These are phyloP conservation scores for Lissonota sp. DNA, from an alignment of 2,888 invertebrate species.

Conservation along the genomic window DNA sequence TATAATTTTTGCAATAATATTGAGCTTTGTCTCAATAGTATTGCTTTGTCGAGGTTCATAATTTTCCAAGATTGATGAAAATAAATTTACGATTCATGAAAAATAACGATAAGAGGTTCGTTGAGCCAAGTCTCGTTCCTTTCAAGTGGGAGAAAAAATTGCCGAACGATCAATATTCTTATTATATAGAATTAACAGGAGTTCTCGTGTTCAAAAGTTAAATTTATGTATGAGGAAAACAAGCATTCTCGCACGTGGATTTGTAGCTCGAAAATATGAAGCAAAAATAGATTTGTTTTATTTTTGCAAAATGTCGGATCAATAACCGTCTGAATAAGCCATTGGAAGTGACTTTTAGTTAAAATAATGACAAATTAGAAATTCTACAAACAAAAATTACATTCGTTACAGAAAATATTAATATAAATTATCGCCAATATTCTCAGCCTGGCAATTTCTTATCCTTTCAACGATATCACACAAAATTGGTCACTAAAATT, in stretches of 20 bases:
- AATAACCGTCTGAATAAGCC: not conserved
- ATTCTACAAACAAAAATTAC: not conserved
- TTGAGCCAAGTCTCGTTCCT: slow-evolving; percentile 23
- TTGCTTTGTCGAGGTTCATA: too few species aligned
- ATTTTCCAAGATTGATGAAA: too few species aligned
- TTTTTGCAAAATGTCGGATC: slow-evolving; percentile 3
- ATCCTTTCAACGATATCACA: too few species aligned
- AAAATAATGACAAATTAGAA: not conserved
- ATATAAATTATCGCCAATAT: not conserved
- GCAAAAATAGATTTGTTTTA: slow-evolving; percentile 6
- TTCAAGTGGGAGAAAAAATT: not conserved
- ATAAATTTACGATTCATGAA: not conserved
- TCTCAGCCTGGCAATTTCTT: not conserved
- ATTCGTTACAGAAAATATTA: not conserved
- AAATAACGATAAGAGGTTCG: slow-evolving; percentile 11
- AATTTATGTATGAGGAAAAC: slow-evolving; percentile 16
- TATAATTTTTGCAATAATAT: too few species aligned
- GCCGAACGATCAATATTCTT: slow-evolving; percentile 14
- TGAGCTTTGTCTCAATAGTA: too few species aligned
- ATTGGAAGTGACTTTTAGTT: too few species aligned
- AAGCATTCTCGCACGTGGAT: slow-evolving; percentile 31
- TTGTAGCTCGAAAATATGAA: not conserved
- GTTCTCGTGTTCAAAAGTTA: slow-evolving; percentile 20
- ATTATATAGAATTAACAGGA: slow-evolving; percentile 43
- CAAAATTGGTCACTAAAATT: too few species aligned